These are phyloP conservation scores for Limnephilus lunatus DNA, from an alignment of 2,888 invertebrate species.

Conservation along the genomic window DNA sequence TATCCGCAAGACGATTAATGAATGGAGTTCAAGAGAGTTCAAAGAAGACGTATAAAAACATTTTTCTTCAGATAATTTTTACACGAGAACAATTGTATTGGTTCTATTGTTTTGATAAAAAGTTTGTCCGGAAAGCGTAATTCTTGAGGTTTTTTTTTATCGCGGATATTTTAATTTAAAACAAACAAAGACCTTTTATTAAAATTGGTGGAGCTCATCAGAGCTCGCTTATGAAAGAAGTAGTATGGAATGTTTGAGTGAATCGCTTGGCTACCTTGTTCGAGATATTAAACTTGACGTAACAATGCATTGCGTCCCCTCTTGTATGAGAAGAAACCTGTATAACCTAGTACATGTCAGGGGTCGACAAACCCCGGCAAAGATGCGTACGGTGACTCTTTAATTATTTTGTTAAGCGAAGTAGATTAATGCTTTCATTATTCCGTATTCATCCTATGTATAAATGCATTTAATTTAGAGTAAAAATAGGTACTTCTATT, in stretches of 20 bases:
- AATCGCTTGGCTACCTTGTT: conserved; percentile 5
- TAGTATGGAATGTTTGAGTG: background rate
- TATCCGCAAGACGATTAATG: background rate
- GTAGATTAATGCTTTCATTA: too few relatives aligned
- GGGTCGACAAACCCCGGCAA: background rate
- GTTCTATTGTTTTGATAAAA: background rate
- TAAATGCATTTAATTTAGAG: too few relatives aligned
- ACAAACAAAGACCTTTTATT: background rate
- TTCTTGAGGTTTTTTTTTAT: background rate
- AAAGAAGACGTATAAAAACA: background rate
- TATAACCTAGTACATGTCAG: background rate
- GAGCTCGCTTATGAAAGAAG: background rate
- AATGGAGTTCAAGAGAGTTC: background rate
- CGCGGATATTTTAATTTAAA: background rate
- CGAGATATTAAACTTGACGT: conserved; percentile 17
- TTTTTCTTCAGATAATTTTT: background rate
- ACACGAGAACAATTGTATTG: background rate
- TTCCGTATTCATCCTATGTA: too few relatives aligned
- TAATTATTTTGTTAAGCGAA: too few relatives aligned
- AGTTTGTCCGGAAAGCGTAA: background rate
- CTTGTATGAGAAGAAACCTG: background rate
- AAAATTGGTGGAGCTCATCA: background rate
- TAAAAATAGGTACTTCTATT: too few relatives aligned
- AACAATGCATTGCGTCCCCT: background rate
- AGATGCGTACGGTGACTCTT: too few relatives aligned